Conservation (phyloP, 2,113 vertebrate genomes). For the Calidris pygmaea region DNA sequence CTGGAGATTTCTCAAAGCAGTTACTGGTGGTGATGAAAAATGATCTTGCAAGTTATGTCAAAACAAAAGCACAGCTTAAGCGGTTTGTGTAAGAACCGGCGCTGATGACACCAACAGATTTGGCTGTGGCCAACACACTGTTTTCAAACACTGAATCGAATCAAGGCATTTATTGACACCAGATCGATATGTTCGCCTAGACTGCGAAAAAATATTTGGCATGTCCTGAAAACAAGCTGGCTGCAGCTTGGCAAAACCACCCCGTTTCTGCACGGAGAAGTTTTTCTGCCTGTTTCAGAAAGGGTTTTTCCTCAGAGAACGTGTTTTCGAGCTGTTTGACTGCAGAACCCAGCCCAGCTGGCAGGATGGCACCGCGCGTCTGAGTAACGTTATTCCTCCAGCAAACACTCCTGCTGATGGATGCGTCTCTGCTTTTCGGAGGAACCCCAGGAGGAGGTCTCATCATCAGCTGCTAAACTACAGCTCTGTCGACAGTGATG, state of each 20-base stretch:
- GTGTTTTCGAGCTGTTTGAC: not conserved
- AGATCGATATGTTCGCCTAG: not conserved
- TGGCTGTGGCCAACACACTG: not conserved
- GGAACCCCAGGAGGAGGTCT: not conserved
- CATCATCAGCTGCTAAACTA: not conserved
- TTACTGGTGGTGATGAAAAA: not conserved
- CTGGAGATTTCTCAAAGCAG: not conserved
- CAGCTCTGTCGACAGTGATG: not conserved
- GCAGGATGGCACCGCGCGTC: not conserved
- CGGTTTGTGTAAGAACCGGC: not conserved
- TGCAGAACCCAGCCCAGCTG: not conserved
- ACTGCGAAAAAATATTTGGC: not conserved
- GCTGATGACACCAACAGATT: not conserved
- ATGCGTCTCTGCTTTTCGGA: not conserved
- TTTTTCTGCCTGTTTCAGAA: not conserved
- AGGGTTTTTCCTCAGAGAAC: not conserved
- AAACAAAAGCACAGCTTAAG: not conserved
- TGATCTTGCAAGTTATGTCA: not conserved
- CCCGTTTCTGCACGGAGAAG: rapidly evolving
- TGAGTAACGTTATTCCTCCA: rapidly evolving
- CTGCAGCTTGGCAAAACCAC: not conserved
- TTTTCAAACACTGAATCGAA: not conserved
- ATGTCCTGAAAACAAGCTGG: not conserved
- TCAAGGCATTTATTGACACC: not conserved
- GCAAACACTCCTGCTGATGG: not conserved